phyloP scores from a whole-genome alignment of 2,797 vertebrate species.

The Lepilemur septentrionalis region DNA sequence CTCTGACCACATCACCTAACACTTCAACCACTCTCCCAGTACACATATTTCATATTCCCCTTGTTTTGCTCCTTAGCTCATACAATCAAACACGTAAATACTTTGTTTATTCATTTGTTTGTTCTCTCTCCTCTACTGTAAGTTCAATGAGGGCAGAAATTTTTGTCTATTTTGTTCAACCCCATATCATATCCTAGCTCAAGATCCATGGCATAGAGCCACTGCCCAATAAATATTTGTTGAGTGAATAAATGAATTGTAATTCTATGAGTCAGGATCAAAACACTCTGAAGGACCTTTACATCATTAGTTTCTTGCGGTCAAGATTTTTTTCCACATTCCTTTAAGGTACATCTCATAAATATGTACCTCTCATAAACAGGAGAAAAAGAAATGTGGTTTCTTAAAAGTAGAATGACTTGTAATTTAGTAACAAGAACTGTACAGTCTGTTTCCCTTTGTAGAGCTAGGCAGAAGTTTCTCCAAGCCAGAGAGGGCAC shows the following conservation, averaged over 20 bases:
- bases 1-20: background rate
- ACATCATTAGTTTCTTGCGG: background rate
- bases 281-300: background rate
- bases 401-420: background rate
- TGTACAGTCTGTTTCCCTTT: background rate
- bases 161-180: too few relatives aligned
- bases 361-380: background rate
- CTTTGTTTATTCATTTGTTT: background rate
- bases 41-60: background rate
- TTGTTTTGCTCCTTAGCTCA: background rate
- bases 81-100: background rate
- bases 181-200: background rate
- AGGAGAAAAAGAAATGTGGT: background rate
- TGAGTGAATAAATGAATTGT: background rate
- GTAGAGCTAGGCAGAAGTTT: background rate
- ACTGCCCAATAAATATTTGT: background rate
- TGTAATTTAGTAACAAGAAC: background rate
- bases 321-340: background rate
- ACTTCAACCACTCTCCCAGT: background rate
- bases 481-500: background rate
- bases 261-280: background rate
- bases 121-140: background rate
- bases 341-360: background rate
- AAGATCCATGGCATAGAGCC: background rate
- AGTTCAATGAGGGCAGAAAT: background rate